phyloP scores from a whole-genome alignment of 2,888 invertebrate species.

The Graphium colonna region DNA sequence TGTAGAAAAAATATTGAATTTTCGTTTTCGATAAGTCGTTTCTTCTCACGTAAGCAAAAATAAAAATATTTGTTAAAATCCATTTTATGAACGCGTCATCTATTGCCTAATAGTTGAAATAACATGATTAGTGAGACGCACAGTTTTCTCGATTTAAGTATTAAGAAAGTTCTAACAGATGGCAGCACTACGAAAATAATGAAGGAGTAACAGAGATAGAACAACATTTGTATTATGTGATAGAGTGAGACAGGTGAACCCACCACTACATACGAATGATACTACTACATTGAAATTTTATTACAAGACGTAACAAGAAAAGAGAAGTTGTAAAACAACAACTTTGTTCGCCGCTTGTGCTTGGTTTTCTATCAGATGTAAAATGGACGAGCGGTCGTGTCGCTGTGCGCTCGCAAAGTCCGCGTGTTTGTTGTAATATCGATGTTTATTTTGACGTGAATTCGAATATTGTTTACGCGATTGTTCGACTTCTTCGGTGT shows the following conservation, averaged over 20 bases:
- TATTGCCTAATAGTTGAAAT: background rate
- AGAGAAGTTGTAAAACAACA: constrained; percentile 80
- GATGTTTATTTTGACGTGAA: constrained; percentile 76
- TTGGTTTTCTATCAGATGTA: constrained; percentile 79
- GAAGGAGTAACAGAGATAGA: constrained; percentile 49
- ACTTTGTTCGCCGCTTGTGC: constrained; percentile 44
- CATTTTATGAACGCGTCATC: constrained; percentile 18
- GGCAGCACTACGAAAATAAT: constrained; percentile 45
- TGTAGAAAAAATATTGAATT: no score
- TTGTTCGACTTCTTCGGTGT: constrained; percentile 71
- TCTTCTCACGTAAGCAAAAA: no score
- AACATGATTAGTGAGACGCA: no score
- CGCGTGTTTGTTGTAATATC: constrained; percentile 75
- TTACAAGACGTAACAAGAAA: constrained; percentile 65
- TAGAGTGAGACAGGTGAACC: constrained; percentile 39
- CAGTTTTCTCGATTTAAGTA: background rate
- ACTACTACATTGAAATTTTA: constrained; percentile 41
- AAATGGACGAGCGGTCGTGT: constrained; percentile 77
- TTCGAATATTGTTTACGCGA: constrained; percentile 74
- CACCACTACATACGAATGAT: constrained; percentile 51
- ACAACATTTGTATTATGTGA: constrained; percentile 22
- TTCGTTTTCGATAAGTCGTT: no score
- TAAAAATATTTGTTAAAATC: no score
- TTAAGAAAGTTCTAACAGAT: constrained; percentile 40
- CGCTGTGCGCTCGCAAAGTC: constrained; percentile 69